phyloP scores from a whole-genome alignment of 2,888 invertebrate genomes.

The Drosophila mercatorum region DNA sequence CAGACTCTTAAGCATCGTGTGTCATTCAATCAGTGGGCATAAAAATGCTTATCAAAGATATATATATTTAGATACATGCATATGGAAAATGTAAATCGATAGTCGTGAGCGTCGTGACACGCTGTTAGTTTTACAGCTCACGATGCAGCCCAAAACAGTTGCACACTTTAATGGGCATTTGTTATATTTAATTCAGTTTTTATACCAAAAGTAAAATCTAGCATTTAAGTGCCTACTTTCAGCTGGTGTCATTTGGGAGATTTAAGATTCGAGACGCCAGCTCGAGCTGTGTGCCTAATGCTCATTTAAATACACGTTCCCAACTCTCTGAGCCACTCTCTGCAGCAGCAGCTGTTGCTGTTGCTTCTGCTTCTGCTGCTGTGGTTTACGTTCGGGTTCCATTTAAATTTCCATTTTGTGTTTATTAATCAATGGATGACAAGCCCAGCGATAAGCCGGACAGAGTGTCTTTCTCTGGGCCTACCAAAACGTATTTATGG shows the following conservation, averaged over 20 bases:
- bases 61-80: background rate
- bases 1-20: background rate
- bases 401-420: constrained; percentile 75
- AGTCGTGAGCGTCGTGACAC: constrained; percentile 15
- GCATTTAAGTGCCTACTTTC: constrained; percentile 18
- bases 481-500: constrained; percentile 43
- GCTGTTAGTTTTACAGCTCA: background rate
- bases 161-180: constrained; percentile 13
- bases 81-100: background rate
- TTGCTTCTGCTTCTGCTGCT: background rate
- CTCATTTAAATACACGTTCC: constrained; percentile 57
- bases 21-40: background rate
- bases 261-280: constrained; percentile 28
- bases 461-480: constrained; percentile 20
- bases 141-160: background rate
- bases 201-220: constrained; percentile 5
- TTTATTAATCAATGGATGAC: constrained; percentile 76
- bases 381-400: constrained; percentile 25
- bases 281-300: constrained; percentile 21
- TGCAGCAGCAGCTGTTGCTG: constrained; percentile 1
- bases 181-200: constrained; percentile 4
- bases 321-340: background rate
- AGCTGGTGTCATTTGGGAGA: constrained; percentile 23
- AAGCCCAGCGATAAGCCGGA: constrained; percentile 48
- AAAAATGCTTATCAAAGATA: constrained; percentile 7